These are phyloP conservation scores for Nowickia ferox DNA, from an alignment of 2,888 invertebrate species.

Conservation along the genomic window DNA sequence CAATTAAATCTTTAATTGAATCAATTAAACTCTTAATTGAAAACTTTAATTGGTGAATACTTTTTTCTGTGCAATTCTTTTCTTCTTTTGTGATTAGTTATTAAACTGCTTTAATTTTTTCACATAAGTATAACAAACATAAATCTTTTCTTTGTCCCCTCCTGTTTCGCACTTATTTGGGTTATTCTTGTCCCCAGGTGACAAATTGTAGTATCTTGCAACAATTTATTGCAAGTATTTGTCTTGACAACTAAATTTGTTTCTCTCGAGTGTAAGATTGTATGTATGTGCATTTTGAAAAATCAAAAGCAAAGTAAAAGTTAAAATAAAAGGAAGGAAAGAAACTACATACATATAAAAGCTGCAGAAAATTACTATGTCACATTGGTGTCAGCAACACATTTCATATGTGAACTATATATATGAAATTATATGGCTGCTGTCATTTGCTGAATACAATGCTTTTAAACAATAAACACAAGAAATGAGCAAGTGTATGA, in stretches of 20 bases:
- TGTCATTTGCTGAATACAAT: slow-evolving; percentile 61
- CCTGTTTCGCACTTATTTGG: neutral
- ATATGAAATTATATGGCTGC: slow-evolving; percentile 61
- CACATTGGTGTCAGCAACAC: slow-evolving; percentile 62
- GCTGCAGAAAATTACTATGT: slow-evolving; percentile 65
- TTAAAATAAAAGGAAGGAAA: slow-evolving; percentile 11
- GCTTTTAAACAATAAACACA: slow-evolving; percentile 49
- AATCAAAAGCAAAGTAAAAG: slow-evolving; percentile 8
- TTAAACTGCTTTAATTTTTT: no score
- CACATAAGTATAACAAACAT: neutral
- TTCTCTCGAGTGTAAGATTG: slow-evolving; percentile 17
- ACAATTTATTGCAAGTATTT: slow-evolving; percentile 24
- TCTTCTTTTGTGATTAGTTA: no score
- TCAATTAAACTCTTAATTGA: no score
- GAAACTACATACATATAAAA: slow-evolving; percentile 21
- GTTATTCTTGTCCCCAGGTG: slow-evolving; percentile 18
- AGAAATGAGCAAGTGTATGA: slow-evolving; percentile 22
- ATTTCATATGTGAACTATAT: slow-evolving; percentile 56
- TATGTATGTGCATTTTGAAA: neutral
- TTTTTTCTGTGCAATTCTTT: no score
- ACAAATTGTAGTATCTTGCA: slow-evolving; percentile 6
- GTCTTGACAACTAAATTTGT: slow-evolving; percentile 20
- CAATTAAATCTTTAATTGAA: no score
- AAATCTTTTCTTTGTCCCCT: neutral
- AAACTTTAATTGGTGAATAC: no score